Conservation (phyloP, 2,888 invertebrate genomes). For the Sarcophaga subvicina region DNA sequence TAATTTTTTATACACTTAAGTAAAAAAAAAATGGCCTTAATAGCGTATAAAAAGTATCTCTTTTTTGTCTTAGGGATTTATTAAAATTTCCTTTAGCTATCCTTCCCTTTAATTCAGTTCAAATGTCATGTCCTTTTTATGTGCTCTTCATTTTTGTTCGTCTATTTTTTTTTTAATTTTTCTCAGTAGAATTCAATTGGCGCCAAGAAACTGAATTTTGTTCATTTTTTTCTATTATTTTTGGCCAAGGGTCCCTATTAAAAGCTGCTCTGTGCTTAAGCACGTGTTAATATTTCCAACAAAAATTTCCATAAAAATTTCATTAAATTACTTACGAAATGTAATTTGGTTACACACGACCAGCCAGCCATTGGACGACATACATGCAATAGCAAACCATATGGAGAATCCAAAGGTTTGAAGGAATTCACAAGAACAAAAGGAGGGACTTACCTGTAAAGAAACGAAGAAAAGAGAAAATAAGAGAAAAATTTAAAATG, state of each 20-base stretch:
- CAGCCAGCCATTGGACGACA: too few species aligned
- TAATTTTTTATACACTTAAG: too few species aligned
- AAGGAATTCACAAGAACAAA: too few species aligned
- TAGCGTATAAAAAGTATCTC: too few species aligned
- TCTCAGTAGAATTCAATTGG: slow-evolving; percentile 2
- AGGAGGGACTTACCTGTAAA: slow-evolving; percentile 51
- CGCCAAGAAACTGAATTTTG: slow-evolving; percentile 22
- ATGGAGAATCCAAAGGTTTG: too few species aligned
- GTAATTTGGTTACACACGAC: not conserved
- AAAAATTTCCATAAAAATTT: slow-evolving; percentile 18
- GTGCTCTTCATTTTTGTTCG: not conserved
- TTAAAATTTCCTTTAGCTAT: not conserved
- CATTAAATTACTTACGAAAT: slow-evolving; percentile 29
- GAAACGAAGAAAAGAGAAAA: slow-evolving; percentile 4
- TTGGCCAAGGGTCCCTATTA: not conserved
- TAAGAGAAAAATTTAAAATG: not conserved
- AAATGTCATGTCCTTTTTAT: slow-evolving; percentile 1
- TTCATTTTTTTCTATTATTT: too few species aligned
- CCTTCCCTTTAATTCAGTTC: not conserved
- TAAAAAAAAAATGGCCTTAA: too few species aligned
- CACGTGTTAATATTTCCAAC: slow-evolving; percentile 32
- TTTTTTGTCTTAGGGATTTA: too few species aligned
- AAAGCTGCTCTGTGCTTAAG: slow-evolving; percentile 9
- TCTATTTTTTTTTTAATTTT: not conserved
- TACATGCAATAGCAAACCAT: not conserved